Base-by-base conservation (phyloP, 2,797 vertebrate genomes). In the Furcifer pardalis region DNA sequence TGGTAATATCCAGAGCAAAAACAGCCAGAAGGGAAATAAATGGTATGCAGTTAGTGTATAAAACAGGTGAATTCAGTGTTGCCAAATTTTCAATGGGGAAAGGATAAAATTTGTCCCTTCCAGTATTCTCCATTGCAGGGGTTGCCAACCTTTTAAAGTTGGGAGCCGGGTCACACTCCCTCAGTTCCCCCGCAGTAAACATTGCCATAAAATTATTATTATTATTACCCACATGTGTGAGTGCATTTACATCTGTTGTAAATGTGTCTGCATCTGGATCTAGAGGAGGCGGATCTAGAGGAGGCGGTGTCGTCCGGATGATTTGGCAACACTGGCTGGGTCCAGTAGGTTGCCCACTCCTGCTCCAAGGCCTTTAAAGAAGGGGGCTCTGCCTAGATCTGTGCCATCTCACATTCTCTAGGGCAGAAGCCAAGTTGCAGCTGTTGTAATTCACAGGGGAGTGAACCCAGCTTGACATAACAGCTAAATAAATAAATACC, bases 371-470 rank as follows among this genome's bases (percentile, higher is more conserved):
- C 87, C 89, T 89, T 92, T 90, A 90, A 87, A 88, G 87, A 87
- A 88, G 87, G 87, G 90, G 89, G 69, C 0, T 1, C 63, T 13
- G 86, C 87, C 90, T 83, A 73, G 69, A 32, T 35, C 88, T 88
- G 82, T 86, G 86, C 91, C 91, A 85, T 92, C 90, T 69, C 2
- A 44, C 46, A 4, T 79, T 91, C 91, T 91, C 88, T 82, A 88
- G 89, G 90, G 91, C 92, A 93, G 88, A 90, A 92, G 88, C 84
- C 83, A 0, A 83, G 89, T 87, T 91, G 89, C 91, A 93, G 91
- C 93, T 92, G 91, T 88, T 83, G 89, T 89, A 65, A 83, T 80
- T 85, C 91, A 62, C 0, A 82, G 83, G 86, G 88, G 91, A 91
- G 90, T 79, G 81, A 88, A 86, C 81, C 87, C 88, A 23, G 84